Base-by-base conservation (phyloP, 2,113 vertebrate genomes). In the Trematomus loennbergii region DNA sequence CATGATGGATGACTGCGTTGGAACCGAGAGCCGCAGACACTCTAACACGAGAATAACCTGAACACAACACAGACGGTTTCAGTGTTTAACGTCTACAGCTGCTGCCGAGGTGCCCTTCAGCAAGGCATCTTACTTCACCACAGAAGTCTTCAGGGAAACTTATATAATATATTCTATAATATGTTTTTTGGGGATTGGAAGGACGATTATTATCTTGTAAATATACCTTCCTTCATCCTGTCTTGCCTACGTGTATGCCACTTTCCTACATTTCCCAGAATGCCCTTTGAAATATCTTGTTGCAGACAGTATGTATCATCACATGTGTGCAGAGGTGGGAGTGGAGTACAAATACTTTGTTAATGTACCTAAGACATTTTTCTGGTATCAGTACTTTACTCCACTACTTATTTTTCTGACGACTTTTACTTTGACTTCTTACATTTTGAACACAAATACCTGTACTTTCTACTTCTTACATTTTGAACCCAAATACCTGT, bases 1-100 rank as follows among this genome's bases (percentile, higher is more conserved):
- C 84, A 86, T 83, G 80, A 76, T 1, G 75, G 55, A 67, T 3
- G 49, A 57, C 43, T 16, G 66, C 54, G 70, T 82, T 71, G 84
- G 84, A 83, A 75, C 79, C 0, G 49, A 46, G 25, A 40, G 63
- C 73, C 7, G 74, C 69, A 65, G 63, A 78, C 53, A 53, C 58
- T n/a, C 12, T 0, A 40, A 70, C n/a, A n/a, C 20, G 2, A 13
- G 61, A 62, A 20, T 8, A 36, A 81, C 69, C 57, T 74, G 36
- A 66, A 48, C 50, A 1, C 50, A 3, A 16, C 36, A 55, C 18
- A 57, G 50, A 9, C 57, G 0, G 29, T 9, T 33, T 75, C 54
- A 50, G 65, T 52, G 69, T 49, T 12, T 15, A 1, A 13, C 12
- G 52, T 22, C n/a, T 4, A 29, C 29, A 29, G 4, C 25, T 18